Percentiles rank a stretch among this genome's conserved stretches.
phyloP scores from a whole-genome alignment of 2,797 vertebrate genomes.

The Syngnathus rostellatus region DNA sequence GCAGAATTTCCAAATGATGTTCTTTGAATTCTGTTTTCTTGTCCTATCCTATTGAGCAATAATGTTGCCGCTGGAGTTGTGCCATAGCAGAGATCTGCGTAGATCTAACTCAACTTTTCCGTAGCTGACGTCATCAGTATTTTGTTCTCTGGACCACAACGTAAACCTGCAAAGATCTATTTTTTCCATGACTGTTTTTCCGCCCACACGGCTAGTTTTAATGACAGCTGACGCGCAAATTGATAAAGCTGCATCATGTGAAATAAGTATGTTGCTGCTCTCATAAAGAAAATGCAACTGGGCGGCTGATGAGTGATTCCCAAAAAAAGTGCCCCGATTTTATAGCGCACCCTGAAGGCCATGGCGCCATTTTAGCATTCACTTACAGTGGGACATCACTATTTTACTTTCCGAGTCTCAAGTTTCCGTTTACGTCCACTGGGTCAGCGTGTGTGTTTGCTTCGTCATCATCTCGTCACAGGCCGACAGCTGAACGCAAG shows the following conservation, averaged over 20 bases:
- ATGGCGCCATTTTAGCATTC: too few species aligned
- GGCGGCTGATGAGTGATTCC: too few species aligned
- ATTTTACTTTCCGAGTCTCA: conserved; percentile 11
- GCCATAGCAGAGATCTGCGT: not conserved
- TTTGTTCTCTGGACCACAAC: not conserved
- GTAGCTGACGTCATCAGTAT: not conserved
- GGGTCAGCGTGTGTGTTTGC: conserved; percentile 22
- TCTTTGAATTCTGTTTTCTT: not conserved
- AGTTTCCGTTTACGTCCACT: conserved; percentile 48
- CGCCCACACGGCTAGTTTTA: not conserved
- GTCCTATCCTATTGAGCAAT: not conserved
- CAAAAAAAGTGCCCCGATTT: too few species aligned
- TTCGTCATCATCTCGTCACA: conserved; percentile 47
- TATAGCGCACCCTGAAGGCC: too few species aligned
- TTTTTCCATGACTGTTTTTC: not conserved
- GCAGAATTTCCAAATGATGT: not conserved
- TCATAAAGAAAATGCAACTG: too few species aligned
- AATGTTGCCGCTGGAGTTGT: not conserved
- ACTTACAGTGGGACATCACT: not conserved
- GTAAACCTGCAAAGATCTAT: not conserved
- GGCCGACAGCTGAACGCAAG: conserved; percentile 54
- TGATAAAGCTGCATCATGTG: not conserved
- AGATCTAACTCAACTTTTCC: not conserved
- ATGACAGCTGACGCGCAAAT: not conserved
- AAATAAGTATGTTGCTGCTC: too few species aligned